Percentiles rank a stretch among this genome's conserved stretches.
Evolutionary conservation across 2,113 vertebrate species (phyloP).

Genomic region (Nothocercus nigrocapillus): DNA sequence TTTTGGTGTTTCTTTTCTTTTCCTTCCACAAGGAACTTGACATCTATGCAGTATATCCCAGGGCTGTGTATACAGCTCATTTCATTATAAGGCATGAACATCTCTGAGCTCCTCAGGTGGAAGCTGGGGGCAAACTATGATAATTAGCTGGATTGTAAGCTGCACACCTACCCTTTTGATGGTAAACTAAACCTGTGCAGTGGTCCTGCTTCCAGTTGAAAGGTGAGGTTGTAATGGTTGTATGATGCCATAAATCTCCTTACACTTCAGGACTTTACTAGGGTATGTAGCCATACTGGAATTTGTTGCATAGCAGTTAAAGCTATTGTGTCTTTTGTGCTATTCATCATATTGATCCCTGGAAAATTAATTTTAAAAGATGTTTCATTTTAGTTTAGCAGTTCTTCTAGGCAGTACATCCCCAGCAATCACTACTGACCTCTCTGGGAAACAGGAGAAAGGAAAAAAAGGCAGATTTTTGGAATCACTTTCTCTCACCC

Average conservation of each 20-base stretch:
- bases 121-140: neutral
- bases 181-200: neutral
- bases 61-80: neutral
- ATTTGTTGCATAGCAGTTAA: neutral
- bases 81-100: neutral
- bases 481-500: slow-evolving; percentile 53
- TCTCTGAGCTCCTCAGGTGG: neutral
- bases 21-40: neutral
- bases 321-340: neutral
- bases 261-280: neutral
- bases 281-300: neutral
- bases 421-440: slow-evolving; percentile 56
- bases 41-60: neutral
- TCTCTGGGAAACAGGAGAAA: slow-evolving; percentile 19
- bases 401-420: slow-evolving; percentile 9
- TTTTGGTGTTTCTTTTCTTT: neutral
- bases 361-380: slow-evolving; percentile 26
- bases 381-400: slow-evolving; percentile 24
- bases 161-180: neutral
- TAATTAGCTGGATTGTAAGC: neutral
- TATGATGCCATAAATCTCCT: neutral
- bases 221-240: neutral
- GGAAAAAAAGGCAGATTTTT: slow-evolving; percentile 22
- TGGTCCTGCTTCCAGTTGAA: neutral
- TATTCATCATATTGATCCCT: neutral